Conservation (phyloP, 2,888 invertebrate genomes). For the Chelonus formosanus region DNA sequence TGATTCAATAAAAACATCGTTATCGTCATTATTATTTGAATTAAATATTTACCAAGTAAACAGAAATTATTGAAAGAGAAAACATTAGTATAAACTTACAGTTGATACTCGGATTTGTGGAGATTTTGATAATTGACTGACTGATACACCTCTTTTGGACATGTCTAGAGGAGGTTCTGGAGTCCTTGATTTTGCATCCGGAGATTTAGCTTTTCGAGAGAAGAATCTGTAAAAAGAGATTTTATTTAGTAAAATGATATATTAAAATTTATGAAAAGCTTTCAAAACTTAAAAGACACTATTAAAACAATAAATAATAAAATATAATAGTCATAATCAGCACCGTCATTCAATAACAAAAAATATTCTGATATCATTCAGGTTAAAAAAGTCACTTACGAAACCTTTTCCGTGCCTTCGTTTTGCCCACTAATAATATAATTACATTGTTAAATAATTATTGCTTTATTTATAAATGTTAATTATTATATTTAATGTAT, state of each 20-base stretch:
- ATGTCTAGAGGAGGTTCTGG: slow-evolving; percentile 70
- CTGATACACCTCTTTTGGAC: slow-evolving; percentile 51
- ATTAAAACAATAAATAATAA: no score
- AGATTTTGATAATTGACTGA: slow-evolving; percentile 50
- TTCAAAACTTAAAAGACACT: no score
- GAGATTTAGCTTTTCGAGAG: slow-evolving; percentile 76
- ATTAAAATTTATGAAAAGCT: no score
- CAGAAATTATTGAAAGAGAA: no score
- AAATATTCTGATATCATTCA: slow-evolving; percentile 1
- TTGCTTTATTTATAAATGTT: not conserved
- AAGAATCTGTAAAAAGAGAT: slow-evolving; percentile 74
- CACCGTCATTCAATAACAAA: not conserved
- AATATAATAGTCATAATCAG: no score
- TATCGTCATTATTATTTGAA: no score
- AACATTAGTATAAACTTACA: slow-evolving; percentile 45
- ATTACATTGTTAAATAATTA: slow-evolving; percentile 37
- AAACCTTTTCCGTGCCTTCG: slow-evolving; percentile 57
- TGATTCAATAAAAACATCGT: slow-evolving; percentile 49
- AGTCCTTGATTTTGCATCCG: slow-evolving; percentile 72
- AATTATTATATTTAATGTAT: no score
- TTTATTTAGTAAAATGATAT: not conserved
- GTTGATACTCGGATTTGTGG: slow-evolving; percentile 62
- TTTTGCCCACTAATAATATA: slow-evolving; percentile 54
- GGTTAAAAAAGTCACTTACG: slow-evolving; percentile 47
- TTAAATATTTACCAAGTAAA: not conserved